Conservation (phyloP, 2,888 invertebrate species). For the Drosophila prostipennis region DNA sequence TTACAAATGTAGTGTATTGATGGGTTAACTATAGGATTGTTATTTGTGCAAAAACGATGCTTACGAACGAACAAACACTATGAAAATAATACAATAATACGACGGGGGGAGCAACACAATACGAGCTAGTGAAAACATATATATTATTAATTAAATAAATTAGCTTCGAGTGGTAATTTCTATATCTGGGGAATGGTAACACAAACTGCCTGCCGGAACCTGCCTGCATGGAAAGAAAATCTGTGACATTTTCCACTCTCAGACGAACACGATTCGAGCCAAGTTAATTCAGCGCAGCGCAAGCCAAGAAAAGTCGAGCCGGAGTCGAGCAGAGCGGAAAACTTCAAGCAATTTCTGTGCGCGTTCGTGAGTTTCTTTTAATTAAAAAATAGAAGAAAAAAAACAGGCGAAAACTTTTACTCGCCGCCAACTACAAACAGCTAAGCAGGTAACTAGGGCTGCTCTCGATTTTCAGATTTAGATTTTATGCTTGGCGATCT, state of each 20-base stretch:
- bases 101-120: slow-evolving; percentile 32
- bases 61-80: slow-evolving; percentile 35
- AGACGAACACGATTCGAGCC: slow-evolving; percentile 24
- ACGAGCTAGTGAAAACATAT: slow-evolving; percentile 65
- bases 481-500: slow-evolving; percentile 76
- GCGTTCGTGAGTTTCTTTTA: slow-evolving; percentile 74
- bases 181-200: slow-evolving; percentile 77
- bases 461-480: slow-evolving; percentile 74
- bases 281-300: slow-evolving; percentile 13
- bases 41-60: slow-evolving; percentile 76
- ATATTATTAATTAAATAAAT: slow-evolving; percentile 74
- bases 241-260: slow-evolving; percentile 49
- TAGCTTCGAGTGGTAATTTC: slow-evolving; percentile 69
- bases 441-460: slow-evolving; percentile 76
- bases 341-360: slow-evolving; percentile 51
- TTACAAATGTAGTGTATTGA: slow-evolving; percentile 39
- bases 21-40: slow-evolving; percentile 44
- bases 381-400: slow-evolving; percentile 64
- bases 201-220: slow-evolving; percentile 55
- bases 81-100: slow-evolving; percentile 12
- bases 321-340: slow-evolving; percentile 36
- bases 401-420: slow-evolving; percentile 47
- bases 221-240: slow-evolving; percentile 35
- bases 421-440: slow-evolving; percentile 53
- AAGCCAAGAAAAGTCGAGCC: not conserved